Conservation (phyloP, 2,113 vertebrate species). For the Pseudorasbora parva region DNA sequence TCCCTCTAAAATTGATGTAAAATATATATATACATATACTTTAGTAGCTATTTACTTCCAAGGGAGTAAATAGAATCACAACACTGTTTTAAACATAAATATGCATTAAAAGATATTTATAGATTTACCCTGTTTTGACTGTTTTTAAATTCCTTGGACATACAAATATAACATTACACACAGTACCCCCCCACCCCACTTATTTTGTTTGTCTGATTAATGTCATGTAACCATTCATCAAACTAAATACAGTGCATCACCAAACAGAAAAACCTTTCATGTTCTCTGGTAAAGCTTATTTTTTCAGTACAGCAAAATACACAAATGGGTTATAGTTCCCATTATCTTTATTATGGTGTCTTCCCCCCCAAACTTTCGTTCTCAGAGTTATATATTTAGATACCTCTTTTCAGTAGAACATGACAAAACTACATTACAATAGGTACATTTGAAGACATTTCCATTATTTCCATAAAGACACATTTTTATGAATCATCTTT, state of each 20-base stretch:
- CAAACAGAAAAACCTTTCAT: too few species aligned
- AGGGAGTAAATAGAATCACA: constrained; percentile 34
- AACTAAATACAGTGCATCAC: too few species aligned
- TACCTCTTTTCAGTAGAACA: background rate
- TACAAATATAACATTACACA: too few species aligned
- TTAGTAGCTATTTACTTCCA: constrained; percentile 47
- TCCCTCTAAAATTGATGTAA: constrained; percentile 28
- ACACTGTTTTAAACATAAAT: constrained; percentile 49
- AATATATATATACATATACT: constrained; percentile 2
- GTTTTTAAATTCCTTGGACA: background rate
- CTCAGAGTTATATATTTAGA: background rate
- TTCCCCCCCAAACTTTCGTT: background rate
- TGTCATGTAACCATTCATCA: too few species aligned
- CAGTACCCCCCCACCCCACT: too few species aligned
- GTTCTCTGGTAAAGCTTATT: background rate
- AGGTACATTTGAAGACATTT: background rate
- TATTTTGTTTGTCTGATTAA: too few species aligned
- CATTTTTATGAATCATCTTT: background rate
- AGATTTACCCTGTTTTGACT: background rate
- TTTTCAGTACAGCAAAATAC: constrained; percentile 1
- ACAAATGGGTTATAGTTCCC: background rate
- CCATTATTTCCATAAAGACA: background rate
- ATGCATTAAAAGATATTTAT: constrained; percentile 48
- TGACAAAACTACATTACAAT: background rate
- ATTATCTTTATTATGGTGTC: too few species aligned